These are phyloP conservation scores for Albula glossodonta DNA, from an alignment of 2,113 vertebrate species.

Conservation along the genomic window DNA sequence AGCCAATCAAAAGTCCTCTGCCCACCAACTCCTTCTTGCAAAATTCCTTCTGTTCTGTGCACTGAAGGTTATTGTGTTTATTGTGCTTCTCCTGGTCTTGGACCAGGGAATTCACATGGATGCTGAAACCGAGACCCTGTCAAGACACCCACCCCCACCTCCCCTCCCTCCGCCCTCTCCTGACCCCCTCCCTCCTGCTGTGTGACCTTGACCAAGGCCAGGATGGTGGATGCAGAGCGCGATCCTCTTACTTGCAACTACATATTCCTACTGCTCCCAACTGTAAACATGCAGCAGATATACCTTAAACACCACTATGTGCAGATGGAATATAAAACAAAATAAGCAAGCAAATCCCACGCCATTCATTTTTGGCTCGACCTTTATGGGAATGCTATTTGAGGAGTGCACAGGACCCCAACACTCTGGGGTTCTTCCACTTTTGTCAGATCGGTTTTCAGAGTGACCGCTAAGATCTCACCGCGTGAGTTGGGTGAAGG, in stretches of 20 bases:
- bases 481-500: too few relatives aligned
- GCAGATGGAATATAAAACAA: background rate
- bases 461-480: background rate
- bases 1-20: slow-evolving; percentile 2
- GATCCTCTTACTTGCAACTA: background rate
- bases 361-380: background rate
- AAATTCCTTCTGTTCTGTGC: background rate
- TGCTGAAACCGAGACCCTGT: background rate
- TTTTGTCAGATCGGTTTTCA: background rate
- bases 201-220: background rate
- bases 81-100: background rate
- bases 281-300: background rate
- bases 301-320: background rate
- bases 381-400: background rate
- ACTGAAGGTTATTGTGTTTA: background rate
- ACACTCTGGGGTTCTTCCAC: background rate
- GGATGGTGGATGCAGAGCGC: background rate
- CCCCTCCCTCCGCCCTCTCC: too few relatives aligned
- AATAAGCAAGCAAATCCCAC: background rate
- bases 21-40: background rate
- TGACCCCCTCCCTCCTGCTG: background rate
- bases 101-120: background rate
- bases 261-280: background rate
- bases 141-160: background rate
- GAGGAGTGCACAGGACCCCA: background rate